These are phyloP conservation scores for Merodon equestris DNA, from an alignment of 2,888 invertebrate species.

Conservation along the genomic window DNA sequence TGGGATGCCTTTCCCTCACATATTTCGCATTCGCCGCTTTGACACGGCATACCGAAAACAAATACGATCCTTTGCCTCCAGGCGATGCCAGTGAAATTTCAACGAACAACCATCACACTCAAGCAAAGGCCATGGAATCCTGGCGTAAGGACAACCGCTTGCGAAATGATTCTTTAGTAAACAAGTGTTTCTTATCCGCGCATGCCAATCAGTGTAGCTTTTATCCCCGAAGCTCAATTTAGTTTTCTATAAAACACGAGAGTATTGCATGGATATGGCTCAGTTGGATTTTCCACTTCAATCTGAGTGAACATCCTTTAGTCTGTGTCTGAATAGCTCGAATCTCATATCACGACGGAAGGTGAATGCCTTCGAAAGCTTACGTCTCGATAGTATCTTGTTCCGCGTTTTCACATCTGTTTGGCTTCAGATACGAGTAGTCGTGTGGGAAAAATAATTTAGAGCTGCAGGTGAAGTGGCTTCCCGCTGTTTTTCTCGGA, in stretches of 20 bases:
- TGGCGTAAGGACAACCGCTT: conserved; percentile 43
- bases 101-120: not conserved
- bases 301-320: conserved; percentile 8
- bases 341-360: conserved; percentile 1
- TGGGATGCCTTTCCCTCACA: conserved; percentile 9
- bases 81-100: not conserved
- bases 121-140: not conserved
- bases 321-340: not conserved
- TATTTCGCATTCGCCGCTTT: conserved; percentile 17
- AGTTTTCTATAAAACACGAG: conserved; percentile 43
- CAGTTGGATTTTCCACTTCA: conserved; percentile 48
- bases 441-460: conserved; percentile 44
- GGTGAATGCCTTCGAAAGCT: conserved; percentile 47
- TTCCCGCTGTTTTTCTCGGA: conserved; percentile 15
- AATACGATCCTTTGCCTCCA: conserved; percentile 10
- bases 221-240: conserved; percentile 47
- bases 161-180: conserved; percentile 56
- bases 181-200: conserved; percentile 63
- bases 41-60: conserved; percentile 1
- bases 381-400: conserved; percentile 26
- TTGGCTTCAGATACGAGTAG: conserved; percentile 24
- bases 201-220: conserved; percentile 35
- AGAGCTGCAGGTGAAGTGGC: conserved; percentile 6
- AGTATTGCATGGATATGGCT: conserved; percentile 31
- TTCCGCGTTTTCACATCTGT: not conserved